Base-by-base conservation (phyloP, 2,888 invertebrate genomes). In the Sarcophaga carnaria region DNA sequence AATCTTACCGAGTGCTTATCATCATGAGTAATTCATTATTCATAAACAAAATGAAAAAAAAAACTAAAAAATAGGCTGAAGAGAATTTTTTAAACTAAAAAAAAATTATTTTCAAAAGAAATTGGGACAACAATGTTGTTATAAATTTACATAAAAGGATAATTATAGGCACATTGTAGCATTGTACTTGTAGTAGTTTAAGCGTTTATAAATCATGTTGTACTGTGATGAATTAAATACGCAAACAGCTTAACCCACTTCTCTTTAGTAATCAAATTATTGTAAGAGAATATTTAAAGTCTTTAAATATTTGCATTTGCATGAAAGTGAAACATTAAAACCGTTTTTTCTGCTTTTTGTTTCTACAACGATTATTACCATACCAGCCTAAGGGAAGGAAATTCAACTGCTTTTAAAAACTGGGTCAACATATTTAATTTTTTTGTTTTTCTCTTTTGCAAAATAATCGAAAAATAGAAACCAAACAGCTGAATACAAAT, bases 101-200 rank as follows among this genome's bases (percentile, higher is more conserved):
- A 37, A 37, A 37, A 37, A 6, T 6, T 6, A 27, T 3, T 2
- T 37, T 37, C 37, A 37, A 37, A 37, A 37, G 37, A 37, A 80
- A 74, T 60, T 72, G 72, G 72, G 66, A 66, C 72, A 72, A 66
- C 72, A 72, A 63, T 72, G 72, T 80, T 80, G 72, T 80, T 54
- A 63, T 12, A 49, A 70, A 66, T 80, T 72, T 80, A 74, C 80
- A 80, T 80, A 74, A 80, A 8, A 80, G 67, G 60, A 80, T 67
- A 80, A 80, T 80, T 80, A 80, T 74, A 60, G 67, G 60, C 64
- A 67, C 59, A 37, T 10, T 37, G 8, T 37, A 37, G 74, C 60
- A 74, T 74, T 47, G 27, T 60, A 74, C 60, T 37, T 8, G 37
- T 37, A 37, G 37, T 37, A 10, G 37, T 37, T 37, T 37, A 37